A percentile compares a stretch with the other conserved stretches of the same genome.
Evolutionary conservation across 2,113 vertebrate genomes (phyloP).

Genomic region (Emydura subglobosa): DNA sequence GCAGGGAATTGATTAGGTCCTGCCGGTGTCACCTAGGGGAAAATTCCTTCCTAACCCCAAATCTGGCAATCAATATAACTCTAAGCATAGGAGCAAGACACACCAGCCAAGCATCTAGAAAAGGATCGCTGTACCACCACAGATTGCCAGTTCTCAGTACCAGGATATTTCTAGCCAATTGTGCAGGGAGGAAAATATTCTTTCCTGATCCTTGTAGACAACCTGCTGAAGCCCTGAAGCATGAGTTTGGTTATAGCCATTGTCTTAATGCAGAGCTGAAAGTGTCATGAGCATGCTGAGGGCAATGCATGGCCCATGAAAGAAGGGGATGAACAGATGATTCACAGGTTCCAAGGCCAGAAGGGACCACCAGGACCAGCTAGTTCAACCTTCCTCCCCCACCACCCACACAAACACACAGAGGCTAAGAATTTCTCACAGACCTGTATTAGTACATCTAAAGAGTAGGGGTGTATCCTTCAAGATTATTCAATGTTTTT

Average conservation of each 20-base stretch:
- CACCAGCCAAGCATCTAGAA: neutral
- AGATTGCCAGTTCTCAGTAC: neutral
- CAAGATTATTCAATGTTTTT: neutral
- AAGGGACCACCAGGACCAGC: neutral
- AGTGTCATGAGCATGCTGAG: neutral
- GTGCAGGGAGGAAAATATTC: neutral
- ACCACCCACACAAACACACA: neutral
- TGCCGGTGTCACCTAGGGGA: neutral
- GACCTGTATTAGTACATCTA: neutral
- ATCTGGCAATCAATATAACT: too few relatives aligned
- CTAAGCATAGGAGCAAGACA: too few relatives aligned
- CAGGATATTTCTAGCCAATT: neutral
- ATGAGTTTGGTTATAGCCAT: neutral
- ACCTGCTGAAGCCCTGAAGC: neutral
- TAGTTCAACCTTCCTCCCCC: neutral
- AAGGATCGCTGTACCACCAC: neutral
- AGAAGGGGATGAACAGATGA: neutral
- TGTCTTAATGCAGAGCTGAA: neutral
- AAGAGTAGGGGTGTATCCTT: neutral
- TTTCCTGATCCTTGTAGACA: neutral
- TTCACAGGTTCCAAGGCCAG: neutral
- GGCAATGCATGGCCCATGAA: neutral
- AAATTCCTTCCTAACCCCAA: neutral
- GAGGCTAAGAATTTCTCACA: neutral
- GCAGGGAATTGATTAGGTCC: neutral